phyloP scores from a whole-genome alignment of 2,113 vertebrate genomes.

The Eretmochelys imbricata region DNA sequence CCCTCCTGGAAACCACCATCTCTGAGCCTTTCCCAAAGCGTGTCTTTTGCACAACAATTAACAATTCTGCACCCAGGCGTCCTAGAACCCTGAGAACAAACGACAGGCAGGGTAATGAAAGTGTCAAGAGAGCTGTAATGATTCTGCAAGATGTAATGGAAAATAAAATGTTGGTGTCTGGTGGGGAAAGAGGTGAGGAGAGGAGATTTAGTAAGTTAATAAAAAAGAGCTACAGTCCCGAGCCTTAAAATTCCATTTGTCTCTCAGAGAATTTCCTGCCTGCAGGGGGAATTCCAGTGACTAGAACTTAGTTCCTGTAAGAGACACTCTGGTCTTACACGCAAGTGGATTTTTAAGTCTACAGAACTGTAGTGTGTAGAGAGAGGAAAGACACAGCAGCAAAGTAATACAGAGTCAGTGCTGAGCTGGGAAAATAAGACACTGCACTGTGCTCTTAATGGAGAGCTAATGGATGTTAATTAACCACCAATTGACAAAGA shows the following conservation, averaged over 20 bases:
- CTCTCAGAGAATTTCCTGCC: not conserved
- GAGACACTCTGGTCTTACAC: not conserved
- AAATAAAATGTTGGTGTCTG: not conserved
- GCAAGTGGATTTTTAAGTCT: constrained; percentile 4
- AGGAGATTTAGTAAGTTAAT: not conserved
- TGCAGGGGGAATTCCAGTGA: constrained; percentile 17
- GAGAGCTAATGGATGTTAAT: constrained; percentile 72
- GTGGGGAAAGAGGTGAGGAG: not conserved
- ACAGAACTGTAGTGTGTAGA: not conserved
- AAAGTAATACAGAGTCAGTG: constrained; percentile 29
- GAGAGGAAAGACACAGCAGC: not conserved
- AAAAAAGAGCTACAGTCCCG: not conserved
- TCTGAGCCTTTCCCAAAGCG: fast-evolving
- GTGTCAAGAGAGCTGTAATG: not conserved
- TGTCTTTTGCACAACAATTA: fast-evolving
- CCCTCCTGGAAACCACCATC: not conserved
- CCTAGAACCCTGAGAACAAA: not conserved
- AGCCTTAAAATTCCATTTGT: not conserved
- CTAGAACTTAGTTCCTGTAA: not conserved
- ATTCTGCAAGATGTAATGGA: fast-evolving
- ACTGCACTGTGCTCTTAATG: constrained; percentile 60
- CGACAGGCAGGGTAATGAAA: not conserved
- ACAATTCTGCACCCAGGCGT: not conserved
- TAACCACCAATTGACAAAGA: constrained; percentile 71
- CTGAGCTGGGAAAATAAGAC: constrained; percentile 57